Base-by-base conservation (phyloP, 2,888 invertebrate genomes). In the Troilus luridus region DNA sequence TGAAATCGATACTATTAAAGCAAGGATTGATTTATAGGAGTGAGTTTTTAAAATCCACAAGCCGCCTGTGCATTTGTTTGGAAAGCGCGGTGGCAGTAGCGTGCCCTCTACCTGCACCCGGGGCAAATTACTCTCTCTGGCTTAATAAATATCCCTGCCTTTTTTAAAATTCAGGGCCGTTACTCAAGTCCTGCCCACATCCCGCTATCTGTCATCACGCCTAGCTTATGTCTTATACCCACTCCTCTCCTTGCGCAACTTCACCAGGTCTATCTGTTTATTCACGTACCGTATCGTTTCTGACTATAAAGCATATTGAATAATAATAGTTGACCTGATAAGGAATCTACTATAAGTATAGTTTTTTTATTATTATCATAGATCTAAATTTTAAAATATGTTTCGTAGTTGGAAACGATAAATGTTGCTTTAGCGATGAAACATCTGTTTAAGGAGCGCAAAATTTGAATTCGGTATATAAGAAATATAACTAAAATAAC, bases 91-190 rank as follows among this genome's bases (percentile, higher is more conserved):
- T 41, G 27, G 41, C n/a, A 41, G 41, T 77, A 77, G 2, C 27
- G 17, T 41, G 85, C 11, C n/a, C 11, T 54, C n/a, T 21, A 12
- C 54, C 85, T 41, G 21, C n/a, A 21, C 17, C 56, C 1, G n/a
- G 12, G 5, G 19, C n/a, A 85, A 85, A 85, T 85, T 85, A 85
- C 85, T 85, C 85, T 56, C 14, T 6, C 10, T 21, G 56, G 10
- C 56, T 85, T 85, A 58, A 85, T 85, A 85, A 85, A 85, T 85
- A 85, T 85, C 54, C 85, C 85, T 85, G 85, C 85, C 85, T 85
- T 85, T 85, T 85, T 85, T 85, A 85, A 85, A 85, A 85, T 85
- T 85, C 85, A 85, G 6, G 56, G 85, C 85, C 85, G 85, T 85
- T 85, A 85, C 19, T 85, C 85, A 85, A 85, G 14, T 6, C 14